These are phyloP conservation scores for Anguilla japonica DNA, from an alignment of 2,113 vertebrate species.

Conservation along the genomic window DNA sequence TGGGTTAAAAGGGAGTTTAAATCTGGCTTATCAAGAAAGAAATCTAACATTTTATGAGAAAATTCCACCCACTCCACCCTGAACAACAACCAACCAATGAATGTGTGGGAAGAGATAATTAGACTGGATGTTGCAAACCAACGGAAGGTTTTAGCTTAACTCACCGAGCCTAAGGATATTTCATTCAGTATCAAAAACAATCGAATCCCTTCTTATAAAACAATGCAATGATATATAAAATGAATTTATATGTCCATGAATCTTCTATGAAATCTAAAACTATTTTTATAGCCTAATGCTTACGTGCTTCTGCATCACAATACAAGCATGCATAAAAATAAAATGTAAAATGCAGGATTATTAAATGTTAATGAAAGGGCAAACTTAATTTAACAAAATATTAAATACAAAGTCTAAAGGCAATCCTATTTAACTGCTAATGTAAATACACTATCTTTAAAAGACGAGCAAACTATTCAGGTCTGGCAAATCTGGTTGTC, in stretches of 20 bases:
- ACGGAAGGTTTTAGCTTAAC: neutral
- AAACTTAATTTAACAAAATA: no score
- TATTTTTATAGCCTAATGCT: no score
- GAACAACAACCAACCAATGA: neutral
- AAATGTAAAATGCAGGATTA: no score
- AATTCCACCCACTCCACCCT: neutral
- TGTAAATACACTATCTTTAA: neutral
- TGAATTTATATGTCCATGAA: neutral
- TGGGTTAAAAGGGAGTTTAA: neutral
- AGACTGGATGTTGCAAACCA: neutral
- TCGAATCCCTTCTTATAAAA: neutral
- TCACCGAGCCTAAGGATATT: neutral
- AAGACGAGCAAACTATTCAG: neutral
- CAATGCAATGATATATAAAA: neutral
- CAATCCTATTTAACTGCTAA: neutral
- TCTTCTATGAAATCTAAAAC: no score
- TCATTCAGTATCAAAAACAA: neutral
- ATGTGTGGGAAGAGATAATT: neutral
- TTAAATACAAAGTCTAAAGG: neutral
- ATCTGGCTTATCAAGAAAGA: neutral
- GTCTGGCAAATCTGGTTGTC: no score
- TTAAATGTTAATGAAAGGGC: no score
- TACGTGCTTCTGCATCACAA: no score
- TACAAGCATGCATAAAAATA: no score
- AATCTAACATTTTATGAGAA: neutral